Conservation (phyloP, 2,113 vertebrate species). For the Calidris pygmaea region DNA sequence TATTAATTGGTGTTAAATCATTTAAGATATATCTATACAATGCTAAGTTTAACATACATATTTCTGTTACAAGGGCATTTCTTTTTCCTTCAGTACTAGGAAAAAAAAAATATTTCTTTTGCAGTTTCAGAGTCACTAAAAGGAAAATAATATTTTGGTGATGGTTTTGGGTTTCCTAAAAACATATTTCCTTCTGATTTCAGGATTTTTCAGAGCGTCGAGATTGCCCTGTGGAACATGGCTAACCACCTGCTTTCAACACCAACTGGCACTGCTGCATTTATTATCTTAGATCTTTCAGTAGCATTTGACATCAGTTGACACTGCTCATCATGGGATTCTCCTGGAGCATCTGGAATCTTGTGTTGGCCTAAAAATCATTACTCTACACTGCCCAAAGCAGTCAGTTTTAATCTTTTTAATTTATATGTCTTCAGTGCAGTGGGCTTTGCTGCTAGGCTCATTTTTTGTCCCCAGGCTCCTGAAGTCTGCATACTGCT, state of each 20-base stretch:
- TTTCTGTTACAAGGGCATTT: not conserved
- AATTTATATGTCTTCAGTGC: slow-evolving; percentile 38
- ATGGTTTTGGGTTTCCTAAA: not conserved
- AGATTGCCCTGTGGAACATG: not conserved
- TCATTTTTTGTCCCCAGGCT: not conserved
- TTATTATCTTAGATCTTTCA: slow-evolving; percentile 44
- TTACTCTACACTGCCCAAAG: slow-evolving; percentile 34
- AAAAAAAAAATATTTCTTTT: not conserved
- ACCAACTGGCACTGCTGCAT: not conserved
- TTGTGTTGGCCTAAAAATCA: slow-evolving; percentile 25
- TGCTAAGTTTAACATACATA: not conserved
- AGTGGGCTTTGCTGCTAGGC: not conserved
- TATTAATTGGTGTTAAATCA: not conserved
- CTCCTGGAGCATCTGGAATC: slow-evolving; percentile 62
- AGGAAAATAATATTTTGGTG: not conserved
- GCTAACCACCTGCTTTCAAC: slow-evolving; percentile 43
- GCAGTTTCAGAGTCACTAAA: not conserved
- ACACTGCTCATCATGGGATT: slow-evolving; percentile 43
- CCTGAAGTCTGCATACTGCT: slow-evolving; percentile 6
- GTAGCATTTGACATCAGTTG: slow-evolving; percentile 53
- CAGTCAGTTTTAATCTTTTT: slow-evolving; percentile 58
- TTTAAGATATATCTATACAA: not conserved
- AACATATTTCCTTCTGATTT: not conserved
- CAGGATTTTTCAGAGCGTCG: not conserved
- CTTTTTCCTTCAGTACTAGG: not conserved